Conservation (phyloP, 2,888 invertebrate genomes). For the Argyra leucocephala region DNA sequence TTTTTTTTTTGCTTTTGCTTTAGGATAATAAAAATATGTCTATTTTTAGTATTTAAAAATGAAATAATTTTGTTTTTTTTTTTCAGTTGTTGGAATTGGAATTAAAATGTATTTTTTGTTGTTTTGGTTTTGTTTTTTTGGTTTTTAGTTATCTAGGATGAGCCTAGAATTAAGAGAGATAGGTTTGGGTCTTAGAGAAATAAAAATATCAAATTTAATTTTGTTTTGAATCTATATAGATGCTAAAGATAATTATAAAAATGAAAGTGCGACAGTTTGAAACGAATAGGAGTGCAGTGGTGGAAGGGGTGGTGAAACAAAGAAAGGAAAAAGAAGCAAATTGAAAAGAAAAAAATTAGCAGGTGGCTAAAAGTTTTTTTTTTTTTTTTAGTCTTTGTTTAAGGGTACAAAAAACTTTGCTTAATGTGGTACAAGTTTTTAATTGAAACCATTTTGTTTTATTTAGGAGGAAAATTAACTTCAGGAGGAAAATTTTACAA, state of each 20-base stretch:
- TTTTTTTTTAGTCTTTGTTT: too few species aligned
- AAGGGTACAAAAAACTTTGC: too few species aligned
- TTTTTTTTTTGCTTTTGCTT: neutral
- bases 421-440: neutral
- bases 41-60: constrained; percentile 3
- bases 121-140: too few species aligned
- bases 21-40: neutral
- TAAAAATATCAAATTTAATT: neutral
- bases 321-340: neutral
- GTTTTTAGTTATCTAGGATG: too few species aligned
- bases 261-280: too few species aligned
- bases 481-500: too few species aligned
- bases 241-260: neutral
- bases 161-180: too few species aligned
- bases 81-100: neutral
- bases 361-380: neutral
- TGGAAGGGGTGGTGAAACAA: too few species aligned
- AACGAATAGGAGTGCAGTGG: too few species aligned
- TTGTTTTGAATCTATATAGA: neutral
- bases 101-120: too few species aligned
- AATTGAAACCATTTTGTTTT: neutral
- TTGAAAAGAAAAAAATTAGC: neutral
- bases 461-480: too few species aligned
- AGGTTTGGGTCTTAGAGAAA: too few species aligned
- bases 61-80: neutral